Evolutionary conservation across 2,888 invertebrate species (phyloP).

Genomic region (Aricia artaxerxes): DNA sequence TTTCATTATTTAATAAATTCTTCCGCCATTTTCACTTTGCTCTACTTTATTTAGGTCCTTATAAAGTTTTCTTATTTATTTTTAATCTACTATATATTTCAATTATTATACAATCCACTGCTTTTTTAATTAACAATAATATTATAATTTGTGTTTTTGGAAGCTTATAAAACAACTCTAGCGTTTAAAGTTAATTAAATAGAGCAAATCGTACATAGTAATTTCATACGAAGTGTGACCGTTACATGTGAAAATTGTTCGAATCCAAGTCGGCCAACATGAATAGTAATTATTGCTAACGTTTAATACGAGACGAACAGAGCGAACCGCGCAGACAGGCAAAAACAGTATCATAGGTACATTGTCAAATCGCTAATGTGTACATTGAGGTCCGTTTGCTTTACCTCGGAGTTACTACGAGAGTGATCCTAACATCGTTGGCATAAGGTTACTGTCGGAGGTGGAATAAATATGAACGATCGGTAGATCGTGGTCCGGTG

Average conservation of each 20-base stretch:
- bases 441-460: background rate
- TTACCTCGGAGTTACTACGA: background rate
- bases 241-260: constrained; percentile 21
- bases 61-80: background rate
- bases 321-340: background rate
- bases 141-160: background rate
- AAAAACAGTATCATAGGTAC: background rate
- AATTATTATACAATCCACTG: too few relatives aligned
- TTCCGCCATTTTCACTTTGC: background rate
- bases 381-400: background rate
- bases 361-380: constrained; percentile 10
- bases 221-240: constrained; percentile 4
- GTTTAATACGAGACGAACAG: constrained; percentile 5
- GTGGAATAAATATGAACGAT: background rate
- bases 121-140: too few relatives aligned
- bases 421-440: background rate
- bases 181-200: background rate
- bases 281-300: background rate
- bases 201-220: constrained; percentile 30
- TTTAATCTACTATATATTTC: too few relatives aligned
- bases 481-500: background rate
- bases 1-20: background rate
- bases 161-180: background rate
- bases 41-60: background rate
- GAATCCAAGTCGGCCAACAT: constrained; percentile 8